These are phyloP conservation scores for Epinotia bilunana DNA, from an alignment of 2,888 invertebrate genomes.

Conservation along the genomic window DNA sequence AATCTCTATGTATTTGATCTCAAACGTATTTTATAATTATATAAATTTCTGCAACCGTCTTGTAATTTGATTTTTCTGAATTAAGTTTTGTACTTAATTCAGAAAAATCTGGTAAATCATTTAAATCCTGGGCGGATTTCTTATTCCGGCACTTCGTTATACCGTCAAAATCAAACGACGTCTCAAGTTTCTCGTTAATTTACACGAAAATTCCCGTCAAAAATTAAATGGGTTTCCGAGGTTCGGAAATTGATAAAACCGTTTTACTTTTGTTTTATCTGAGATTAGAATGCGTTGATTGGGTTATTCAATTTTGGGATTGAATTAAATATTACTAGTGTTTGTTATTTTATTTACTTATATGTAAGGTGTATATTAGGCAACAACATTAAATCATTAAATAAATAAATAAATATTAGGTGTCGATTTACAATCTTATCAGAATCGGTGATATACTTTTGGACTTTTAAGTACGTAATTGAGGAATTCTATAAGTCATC, in stretches of 20 bases:
- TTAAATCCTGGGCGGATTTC: neutral
- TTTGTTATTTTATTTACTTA: neutral
- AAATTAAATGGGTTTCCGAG: constrained; percentile 38
- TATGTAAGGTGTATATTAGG: neutral
- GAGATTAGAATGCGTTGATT: constrained; percentile 10
- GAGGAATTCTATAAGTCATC: too few species aligned
- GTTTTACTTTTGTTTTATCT: constrained; percentile 6
- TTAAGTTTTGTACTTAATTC: too few species aligned
- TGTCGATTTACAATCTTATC: too few species aligned
- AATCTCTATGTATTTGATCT: too few species aligned
- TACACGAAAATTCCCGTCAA: constrained; percentile 46
- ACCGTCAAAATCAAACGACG: constrained; percentile 38
- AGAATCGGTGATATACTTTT: too few species aligned
- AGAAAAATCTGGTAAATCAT: neutral
- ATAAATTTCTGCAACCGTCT: too few species aligned
- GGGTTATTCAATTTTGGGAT: neutral
- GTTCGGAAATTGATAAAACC: constrained; percentile 20
- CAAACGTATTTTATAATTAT: too few species aligned
- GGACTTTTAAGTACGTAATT: too few species aligned
- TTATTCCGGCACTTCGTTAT: constrained; percentile 44
- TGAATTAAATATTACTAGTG: neutral
- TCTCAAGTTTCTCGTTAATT: constrained; percentile 45
- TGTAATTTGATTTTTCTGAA: too few species aligned
- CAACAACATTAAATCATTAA: too few species aligned
- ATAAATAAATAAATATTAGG: too few species aligned